Evolutionary conservation across 2,797 vertebrate genomes (phyloP).

Genomic region (Australoheros facetus): DNA sequence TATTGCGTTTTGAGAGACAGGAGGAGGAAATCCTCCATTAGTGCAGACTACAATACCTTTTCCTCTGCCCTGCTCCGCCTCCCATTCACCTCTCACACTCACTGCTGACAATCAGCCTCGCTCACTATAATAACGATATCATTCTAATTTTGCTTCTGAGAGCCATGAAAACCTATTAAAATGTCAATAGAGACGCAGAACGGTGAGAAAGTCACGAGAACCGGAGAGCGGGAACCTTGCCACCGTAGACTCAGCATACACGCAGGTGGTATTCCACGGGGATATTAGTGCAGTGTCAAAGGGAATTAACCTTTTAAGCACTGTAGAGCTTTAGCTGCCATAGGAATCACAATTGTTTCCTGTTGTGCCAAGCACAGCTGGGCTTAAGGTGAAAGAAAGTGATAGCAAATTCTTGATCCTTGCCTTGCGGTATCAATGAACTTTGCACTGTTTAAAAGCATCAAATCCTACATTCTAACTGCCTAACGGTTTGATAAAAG

Average conservation of each 20-base stretch:
- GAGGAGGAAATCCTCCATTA: conserved; percentile 79
- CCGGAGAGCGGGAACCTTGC: background rate
- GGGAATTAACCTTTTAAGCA: conserved; percentile 55
- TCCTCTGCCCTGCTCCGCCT: conserved; percentile 64
- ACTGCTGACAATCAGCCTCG: conserved; percentile 29
- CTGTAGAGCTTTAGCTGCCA: conserved; percentile 27
- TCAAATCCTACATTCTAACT: background rate
- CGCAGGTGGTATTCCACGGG: conserved; percentile 44
- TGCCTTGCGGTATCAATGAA: background rate
- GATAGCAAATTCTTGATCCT: conserved; percentile 11
- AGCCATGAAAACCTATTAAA: conserved; percentile 64
- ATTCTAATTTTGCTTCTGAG: conserved; percentile 47
- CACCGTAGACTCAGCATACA: background rate
- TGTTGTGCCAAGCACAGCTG: conserved; percentile 31
- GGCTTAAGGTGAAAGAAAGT: conserved; percentile 24
- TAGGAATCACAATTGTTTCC: conserved; percentile 58
- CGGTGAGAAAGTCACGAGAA: conserved; percentile 29
- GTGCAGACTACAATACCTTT: conserved; percentile 65
- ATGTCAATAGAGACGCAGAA: conserved; percentile 49
- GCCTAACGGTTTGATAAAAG: background rate
- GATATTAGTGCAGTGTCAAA: conserved; percentile 37
- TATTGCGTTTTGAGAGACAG: conserved; percentile 57
- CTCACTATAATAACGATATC: conserved; percentile 54
- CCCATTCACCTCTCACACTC: conserved; percentile 65
- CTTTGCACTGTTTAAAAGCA: background rate